A percentile compares a stretch with the other conserved stretches of the same genome.
Evolutionary conservation across 2,888 invertebrate species (phyloP).

Genomic region (Epiblema foenella): DNA sequence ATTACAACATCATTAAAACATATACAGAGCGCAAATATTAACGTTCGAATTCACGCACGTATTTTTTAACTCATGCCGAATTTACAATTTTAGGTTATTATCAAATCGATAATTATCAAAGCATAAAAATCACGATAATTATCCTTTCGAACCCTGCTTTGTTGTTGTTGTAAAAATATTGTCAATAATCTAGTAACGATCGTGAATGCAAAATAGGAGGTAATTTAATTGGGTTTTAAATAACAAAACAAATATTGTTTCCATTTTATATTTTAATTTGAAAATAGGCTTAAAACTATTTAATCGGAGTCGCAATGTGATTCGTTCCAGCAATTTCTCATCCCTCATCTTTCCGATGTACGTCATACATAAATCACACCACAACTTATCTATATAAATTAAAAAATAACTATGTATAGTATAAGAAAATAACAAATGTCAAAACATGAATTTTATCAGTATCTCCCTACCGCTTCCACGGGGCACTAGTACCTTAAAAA

Average conservation of each 20-base stretch:
- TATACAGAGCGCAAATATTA: too few species aligned
- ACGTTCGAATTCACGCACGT: too few species aligned
- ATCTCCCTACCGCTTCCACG: slow-evolving; percentile 58
- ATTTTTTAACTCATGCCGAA: too few species aligned
- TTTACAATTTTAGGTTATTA: too few species aligned
- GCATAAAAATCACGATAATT: too few species aligned
- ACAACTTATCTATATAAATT: slow-evolving; percentile 72
- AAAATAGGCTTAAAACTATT: slow-evolving; percentile 82
- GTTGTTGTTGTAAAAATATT: too few species aligned
- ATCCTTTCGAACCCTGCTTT: too few species aligned
- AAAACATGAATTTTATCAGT: slow-evolving; percentile 62
- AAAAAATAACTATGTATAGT: slow-evolving; percentile 70
- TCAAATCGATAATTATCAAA: too few species aligned
- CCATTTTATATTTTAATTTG: slow-evolving; percentile 74
- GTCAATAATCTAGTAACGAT: too few species aligned
- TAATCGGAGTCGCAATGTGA: slow-evolving; percentile 73
- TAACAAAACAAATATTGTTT: slow-evolving; percentile 53
- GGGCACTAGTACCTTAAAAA: slow-evolving; percentile 67
- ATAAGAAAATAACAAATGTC: slow-evolving; percentile 68
- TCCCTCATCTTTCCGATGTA: slow-evolving; percentile 48
- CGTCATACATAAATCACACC: slow-evolving; percentile 62
- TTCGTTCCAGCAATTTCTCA: slow-evolving; percentile 52
- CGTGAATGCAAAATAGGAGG: too few species aligned
- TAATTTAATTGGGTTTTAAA: slow-evolving; percentile 40
- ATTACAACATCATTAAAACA: too few species aligned